Evolutionary conservation across 2,888 invertebrate genomes (phyloP), one percentile per base, ranked within the genome.

Genomic region (Teleiodes luculella): DNA sequence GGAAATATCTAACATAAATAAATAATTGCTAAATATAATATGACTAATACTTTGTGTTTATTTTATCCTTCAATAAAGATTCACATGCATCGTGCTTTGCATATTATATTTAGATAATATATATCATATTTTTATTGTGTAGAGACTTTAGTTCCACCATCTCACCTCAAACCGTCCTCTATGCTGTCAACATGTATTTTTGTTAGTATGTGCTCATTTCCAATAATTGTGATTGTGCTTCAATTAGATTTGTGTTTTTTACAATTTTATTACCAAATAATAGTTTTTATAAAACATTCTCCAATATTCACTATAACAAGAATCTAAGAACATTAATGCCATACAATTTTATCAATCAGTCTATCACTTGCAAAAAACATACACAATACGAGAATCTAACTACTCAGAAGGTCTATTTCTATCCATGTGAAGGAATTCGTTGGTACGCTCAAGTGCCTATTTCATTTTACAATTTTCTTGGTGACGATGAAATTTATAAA

Each of bases 101-200:
- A 6, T 24, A 24, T 24, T 24, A 6, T 24, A 24, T 3, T 16
- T 11, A 20, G 11, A 41, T 39, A 18, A 7, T 7, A 39, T 8
- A 16, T 30, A 48, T 49, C 59, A 53, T 63, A 53, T 60, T 54
- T 50, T 56, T 56, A 51, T 51, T 37, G 55, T 52, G 56, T 41
- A 48, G 56, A 14, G 16, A 41, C 39, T 52, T 60, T 52, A 52
- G 53, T 33, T 52, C 53, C 54, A 60, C 61, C 54, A 64, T 76
- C 83, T 84, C 83, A 83, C 84, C 84, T 83, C 76, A 62, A 78
- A 76, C 70, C 65, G 74, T 78, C 81, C 78, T 75, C 69, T 76
- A 78, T 68, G 74, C 84, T 84, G 83, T 79, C 70, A 81, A 82
- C 74, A 81, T 80, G 78, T 80, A 72, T 70, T 57, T 71, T 64